Base-by-base conservation (phyloP, 2,888 invertebrate species). In the Sphecodes monilicornis region DNA sequence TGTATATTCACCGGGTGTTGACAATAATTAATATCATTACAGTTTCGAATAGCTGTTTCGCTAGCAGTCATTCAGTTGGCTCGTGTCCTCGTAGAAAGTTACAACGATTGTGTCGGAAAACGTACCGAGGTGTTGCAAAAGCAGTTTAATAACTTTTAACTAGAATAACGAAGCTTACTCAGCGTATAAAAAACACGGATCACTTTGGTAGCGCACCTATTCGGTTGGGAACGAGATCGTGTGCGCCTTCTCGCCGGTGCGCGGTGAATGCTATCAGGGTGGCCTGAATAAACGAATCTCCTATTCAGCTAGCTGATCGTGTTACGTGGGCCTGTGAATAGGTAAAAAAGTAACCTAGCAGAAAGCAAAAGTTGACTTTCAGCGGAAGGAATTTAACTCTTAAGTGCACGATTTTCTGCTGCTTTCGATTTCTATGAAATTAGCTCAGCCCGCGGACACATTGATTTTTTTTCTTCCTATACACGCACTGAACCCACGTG, bases 221-320 rank as follows among this genome's bases (percentile, higher is more conserved):
- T 64, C 64, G 22, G 64, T 10, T 64, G 22, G 22, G 3, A 32
- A 64, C 3, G 32, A 32, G 64, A 64, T 64, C 32, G 22, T 1
- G 32, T 0, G 32, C 64, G 64, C 0, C 36, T 64, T 64, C 32
- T 64, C 64, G 32, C 32, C 22, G 22, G 64, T 32, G 64, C 18
- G 22, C 22, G 64, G 64, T 32, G 64, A 32, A 64, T 76, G 50
- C 16, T n/a, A 64, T 64, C 64, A 64, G 64, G 64, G 18, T 22
- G 64, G 64, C 32, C 64, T 64, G 64, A 36, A 64, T 64, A 64
- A 64, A 64, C 64, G 64, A 64, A 64, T 64, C 64, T 64, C 3
- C 64, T 64, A 64, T 64, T 64, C 64, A 64, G 22, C 29, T 3
- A 3, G 64, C 64, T 18, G 32, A 64, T 64, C 64, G 64, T 1